Evolutionary conservation across 2,797 vertebrate species (phyloP).

Genomic region (Falco rusticolus): DNA sequence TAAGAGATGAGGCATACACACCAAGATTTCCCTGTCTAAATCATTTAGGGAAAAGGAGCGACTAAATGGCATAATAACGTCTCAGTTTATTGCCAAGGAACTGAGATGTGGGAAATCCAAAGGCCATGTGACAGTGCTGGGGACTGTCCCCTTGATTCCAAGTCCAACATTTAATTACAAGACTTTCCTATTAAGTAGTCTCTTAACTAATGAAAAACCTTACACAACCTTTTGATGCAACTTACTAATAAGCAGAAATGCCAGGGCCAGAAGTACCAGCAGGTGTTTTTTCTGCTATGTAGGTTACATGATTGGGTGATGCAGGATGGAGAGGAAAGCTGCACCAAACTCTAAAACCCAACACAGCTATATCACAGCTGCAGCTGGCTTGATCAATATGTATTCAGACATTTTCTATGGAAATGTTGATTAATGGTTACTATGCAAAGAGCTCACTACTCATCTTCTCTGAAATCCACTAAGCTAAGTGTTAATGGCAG

Average conservation of each 20-base stretch:
- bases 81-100: neutral
- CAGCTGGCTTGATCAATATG: conserved; percentile 37
- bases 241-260: neutral
- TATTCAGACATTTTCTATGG: conserved; percentile 40
- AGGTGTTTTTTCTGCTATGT: neutral
- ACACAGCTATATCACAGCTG: neutral
- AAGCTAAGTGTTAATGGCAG: neutral
- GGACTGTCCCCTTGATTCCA: neutral
- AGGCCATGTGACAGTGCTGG: neutral
- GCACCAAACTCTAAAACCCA: neutral
- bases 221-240: neutral
- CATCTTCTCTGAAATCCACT: conserved; percentile 6
- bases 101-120: neutral
- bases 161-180: neutral
- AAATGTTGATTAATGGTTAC: conserved; percentile 2
- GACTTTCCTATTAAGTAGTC: neutral
- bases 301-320: neutral
- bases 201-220: neutral
- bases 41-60: neutral
- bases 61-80: neutral
- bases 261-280: neutral
- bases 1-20: neutral
- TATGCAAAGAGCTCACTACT: neutral
- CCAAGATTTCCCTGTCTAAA: neutral
- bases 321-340: neutral